These are phyloP conservation scores for Anaspis maculata DNA, from an alignment of 2,888 invertebrate genomes.

Conservation along the genomic window DNA sequence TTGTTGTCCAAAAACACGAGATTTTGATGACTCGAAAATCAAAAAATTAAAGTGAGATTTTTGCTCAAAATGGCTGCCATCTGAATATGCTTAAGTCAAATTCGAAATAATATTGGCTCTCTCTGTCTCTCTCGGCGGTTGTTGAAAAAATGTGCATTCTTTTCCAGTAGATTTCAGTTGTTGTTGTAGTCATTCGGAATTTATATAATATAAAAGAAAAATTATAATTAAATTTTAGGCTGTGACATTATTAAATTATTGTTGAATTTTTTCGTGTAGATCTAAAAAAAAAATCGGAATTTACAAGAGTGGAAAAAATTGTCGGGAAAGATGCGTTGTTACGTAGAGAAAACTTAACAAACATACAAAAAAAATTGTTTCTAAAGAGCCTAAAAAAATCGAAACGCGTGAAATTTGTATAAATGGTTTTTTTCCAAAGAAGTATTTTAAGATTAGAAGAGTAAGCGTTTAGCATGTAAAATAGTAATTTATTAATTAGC, in stretches of 20 bases:
- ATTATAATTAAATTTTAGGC: conserved; percentile 35
- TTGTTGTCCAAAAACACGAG: too few species aligned
- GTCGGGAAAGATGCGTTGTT: too few species aligned
- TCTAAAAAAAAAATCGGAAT: too few species aligned
- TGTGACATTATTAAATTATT: conserved; percentile 29
- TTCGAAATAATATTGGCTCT: conserved; percentile 13
- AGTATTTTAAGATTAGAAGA: conserved; percentile 19
- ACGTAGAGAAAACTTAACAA: too few species aligned
- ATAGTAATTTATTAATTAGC: conserved; percentile 28
- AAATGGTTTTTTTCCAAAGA: conserved; percentile 19
- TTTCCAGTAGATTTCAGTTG: too few species aligned
- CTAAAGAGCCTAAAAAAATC: conserved; percentile 15
- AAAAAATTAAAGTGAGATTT: conserved; percentile 16
- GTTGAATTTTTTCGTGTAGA: conserved; percentile 21
- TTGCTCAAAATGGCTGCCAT: conserved; percentile 22
- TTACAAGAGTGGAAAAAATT: too few species aligned
- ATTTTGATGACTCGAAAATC: too few species aligned
- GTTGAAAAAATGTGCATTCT: too few species aligned
- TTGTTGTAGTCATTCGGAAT: too few species aligned
- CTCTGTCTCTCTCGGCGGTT: too few species aligned
- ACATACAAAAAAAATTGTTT: conserved; percentile 6
- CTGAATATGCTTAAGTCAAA: conserved; percentile 13
- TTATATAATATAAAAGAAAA: too few species aligned
- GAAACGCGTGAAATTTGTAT: conserved; percentile 8
- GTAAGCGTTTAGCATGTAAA: conserved; percentile 20